Evolutionary conservation across 1,140 invertebrate genomes (phyloP), one percentile per base, ranked within the genome.

Genomic region (Popillia japonica): DNA sequence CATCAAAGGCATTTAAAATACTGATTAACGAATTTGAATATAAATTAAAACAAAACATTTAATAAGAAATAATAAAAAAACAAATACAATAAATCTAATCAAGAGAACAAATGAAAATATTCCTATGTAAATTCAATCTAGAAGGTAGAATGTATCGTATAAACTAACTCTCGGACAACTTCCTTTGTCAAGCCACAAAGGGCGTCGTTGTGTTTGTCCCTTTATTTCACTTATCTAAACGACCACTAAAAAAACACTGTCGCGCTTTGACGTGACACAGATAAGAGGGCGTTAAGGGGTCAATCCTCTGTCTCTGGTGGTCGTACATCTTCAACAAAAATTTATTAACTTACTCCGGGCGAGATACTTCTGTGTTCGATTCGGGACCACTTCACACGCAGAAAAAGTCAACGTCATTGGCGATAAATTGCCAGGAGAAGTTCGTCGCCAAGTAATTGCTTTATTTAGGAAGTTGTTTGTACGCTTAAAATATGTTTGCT

Each of bases 211-310:
- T 68, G 61, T 68, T 68, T 68, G 61, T 68, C 61, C 61, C 61
- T 68, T 68, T 68, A 68, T 68, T 68, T 68, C 61, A 68, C 61
- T 68, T 68, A 68, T 68, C 61, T 68, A 68, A 68, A 68, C 61
- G 61, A 68, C 61, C 61, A 10, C 61, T 34, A 34, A 23, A 68
- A 68, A 68, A 68, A 34, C 61, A 68, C 61, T 68, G 61, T 68
- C 61, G 61, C 7, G 61, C 61, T 68, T 68, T 68, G 61, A 68
- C 61, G 61, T 68, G 61, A 68, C 61, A 68, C 61, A 68, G 61
- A 68, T 68, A 68, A 68, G 61, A 68, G 61, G 61, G 22, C 61
- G 61, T 68, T 68, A 68, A 68, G 22, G 61, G 61, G 61, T 68
- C 61, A 68, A 68, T 68, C 61, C 61, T 68, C 22, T 68, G 61